phyloP scores from a whole-genome alignment of 2,113 vertebrate species.

The Felis catus region DNA sequence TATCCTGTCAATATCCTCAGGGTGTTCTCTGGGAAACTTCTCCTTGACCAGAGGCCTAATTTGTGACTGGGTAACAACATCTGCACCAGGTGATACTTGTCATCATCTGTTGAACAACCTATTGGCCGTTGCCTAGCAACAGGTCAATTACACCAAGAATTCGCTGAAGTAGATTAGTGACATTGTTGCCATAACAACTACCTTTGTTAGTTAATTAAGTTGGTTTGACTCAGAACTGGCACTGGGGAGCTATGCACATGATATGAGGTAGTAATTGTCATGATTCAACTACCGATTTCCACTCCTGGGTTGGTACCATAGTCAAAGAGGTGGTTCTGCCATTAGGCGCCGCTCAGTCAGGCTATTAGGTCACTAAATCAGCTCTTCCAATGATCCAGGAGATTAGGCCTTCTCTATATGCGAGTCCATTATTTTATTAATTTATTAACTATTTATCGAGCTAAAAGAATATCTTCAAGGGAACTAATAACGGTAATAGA shows the following conservation, averaged over 20 bases:
- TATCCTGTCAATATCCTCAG: slow-evolving; percentile 74
- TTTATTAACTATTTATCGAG: neutral
- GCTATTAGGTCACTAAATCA: neutral
- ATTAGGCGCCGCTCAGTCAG: neutral
- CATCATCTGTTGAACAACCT: slow-evolving; percentile 85
- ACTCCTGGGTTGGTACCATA: neutral
- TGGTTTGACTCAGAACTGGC: slow-evolving; percentile 93
- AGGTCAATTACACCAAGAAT: slow-evolving; percentile 91
- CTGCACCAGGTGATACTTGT: slow-evolving; percentile 90
- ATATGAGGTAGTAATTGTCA: slow-evolving; percentile 79
- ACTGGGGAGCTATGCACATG: slow-evolving; percentile 83
- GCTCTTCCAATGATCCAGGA: neutral
- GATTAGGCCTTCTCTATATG: neutral
- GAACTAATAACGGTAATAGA: neutral
- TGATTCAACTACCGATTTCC: slow-evolving; percentile 78
- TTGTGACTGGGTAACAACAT: slow-evolving; percentile 87
- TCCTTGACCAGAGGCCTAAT: slow-evolving; percentile 83
- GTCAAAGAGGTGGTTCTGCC: neutral
- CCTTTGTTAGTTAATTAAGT: slow-evolving; percentile 98
- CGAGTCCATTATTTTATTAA: neutral
- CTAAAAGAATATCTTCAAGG: neutral
- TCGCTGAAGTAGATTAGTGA: slow-evolving; percentile 95
- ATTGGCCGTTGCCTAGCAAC: slow-evolving; percentile 97
- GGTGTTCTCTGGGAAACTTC: slow-evolving; percentile 76
- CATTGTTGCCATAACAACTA: slow-evolving; percentile 97